Conservation (phyloP, 2,888 invertebrate species). For the Theretra japonica region DNA sequence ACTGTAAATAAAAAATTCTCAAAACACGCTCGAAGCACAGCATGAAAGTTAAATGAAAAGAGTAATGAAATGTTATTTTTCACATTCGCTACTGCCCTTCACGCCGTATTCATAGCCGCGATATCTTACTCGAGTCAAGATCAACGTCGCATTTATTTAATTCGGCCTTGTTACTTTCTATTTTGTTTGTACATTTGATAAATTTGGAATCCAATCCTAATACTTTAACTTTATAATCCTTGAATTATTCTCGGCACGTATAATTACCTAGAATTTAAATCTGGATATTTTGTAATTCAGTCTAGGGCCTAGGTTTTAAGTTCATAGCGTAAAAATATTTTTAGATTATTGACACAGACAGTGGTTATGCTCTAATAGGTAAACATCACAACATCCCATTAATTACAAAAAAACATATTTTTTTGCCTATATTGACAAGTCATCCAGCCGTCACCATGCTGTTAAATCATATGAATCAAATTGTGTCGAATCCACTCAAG, state of each 20-base stretch:
- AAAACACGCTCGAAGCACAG: too few relatives aligned
- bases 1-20: too few relatives aligned
- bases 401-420: too few relatives aligned
- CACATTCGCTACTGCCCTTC: slow-evolving; percentile 6
- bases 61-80: slow-evolving; percentile 4
- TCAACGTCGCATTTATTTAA: slow-evolving; percentile 42
- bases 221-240: background rate
- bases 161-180: slow-evolving; percentile 52
- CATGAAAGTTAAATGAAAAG: background rate
- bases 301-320: too few relatives aligned
- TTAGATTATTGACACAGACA: background rate
- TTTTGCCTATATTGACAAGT: too few relatives aligned
- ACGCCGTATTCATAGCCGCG: slow-evolving; percentile 9
- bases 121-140: slow-evolving; percentile 41
- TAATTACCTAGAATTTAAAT: too few relatives aligned
- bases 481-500: too few relatives aligned
- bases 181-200: slow-evolving; percentile 36
- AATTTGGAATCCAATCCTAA: slow-evolving; percentile 5
- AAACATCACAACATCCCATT: too few relatives aligned
- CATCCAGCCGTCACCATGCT: too few relatives aligned
- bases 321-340: background rate
- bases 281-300: too few relatives aligned
- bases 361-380: too few relatives aligned
- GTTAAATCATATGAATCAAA: too few relatives aligned
- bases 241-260: background rate